Conservation (phyloP, 2,888 invertebrate genomes). For the Ariolimax columbianus region DNA sequence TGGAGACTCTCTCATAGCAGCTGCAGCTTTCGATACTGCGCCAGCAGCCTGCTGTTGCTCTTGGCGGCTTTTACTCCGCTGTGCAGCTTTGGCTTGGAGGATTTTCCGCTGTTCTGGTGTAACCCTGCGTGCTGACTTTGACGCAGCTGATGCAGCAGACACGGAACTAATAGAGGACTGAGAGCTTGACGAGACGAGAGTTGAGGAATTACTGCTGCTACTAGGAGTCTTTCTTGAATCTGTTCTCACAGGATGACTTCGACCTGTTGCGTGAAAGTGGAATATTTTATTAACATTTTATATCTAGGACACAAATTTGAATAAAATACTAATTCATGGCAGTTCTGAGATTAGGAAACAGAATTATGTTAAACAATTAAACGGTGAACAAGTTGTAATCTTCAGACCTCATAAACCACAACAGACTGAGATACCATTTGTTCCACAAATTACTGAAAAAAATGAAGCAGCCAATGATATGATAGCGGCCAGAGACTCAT, state of each 20-base stretch:
- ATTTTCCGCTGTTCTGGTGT: slow-evolving; percentile 54
- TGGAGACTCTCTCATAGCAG: neutral
- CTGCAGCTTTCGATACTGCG: neutral
- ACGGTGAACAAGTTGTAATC: no score
- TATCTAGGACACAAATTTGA: neutral
- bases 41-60: slow-evolving; percentile 36
- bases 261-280: slow-evolving; percentile 57
- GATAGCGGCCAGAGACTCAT: no score
- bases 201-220: slow-evolving; percentile 9
- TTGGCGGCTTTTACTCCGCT: slow-evolving; percentile 53
- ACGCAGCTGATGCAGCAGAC: neutral
- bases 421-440: no score
- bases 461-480: no score
- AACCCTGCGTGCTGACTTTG: slow-evolving; percentile 50
- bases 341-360: no score
- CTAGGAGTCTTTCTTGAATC: slow-evolving; percentile 29
- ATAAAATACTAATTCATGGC: no score
- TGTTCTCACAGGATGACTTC: slow-evolving; percentile 67
- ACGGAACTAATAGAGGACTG: slow-evolving; percentile 2
- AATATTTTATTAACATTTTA: neutral
- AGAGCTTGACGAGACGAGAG: slow-evolving; percentile 31
- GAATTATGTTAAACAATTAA: no score
- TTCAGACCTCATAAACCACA: no score
- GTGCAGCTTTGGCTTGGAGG: slow-evolving; percentile 54
- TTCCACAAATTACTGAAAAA: no score